Conservation (phyloP, 1,140 invertebrate genomes). For the Araneus ventricosus region DNA sequence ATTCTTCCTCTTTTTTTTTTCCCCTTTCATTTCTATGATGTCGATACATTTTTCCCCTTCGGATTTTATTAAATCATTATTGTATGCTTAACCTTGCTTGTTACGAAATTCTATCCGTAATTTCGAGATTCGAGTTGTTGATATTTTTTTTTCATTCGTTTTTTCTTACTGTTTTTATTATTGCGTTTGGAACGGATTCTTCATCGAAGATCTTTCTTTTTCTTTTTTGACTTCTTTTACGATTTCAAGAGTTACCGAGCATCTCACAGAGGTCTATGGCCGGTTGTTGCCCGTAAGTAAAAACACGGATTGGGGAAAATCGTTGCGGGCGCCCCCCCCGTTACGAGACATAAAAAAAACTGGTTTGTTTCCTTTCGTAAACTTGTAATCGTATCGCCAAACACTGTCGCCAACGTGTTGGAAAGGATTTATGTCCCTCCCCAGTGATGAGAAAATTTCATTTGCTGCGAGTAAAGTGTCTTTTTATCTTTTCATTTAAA, state of each 20-base stretch:
- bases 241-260: background rate
- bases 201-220: constrained; percentile 17
- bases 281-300: constrained; percentile 67
- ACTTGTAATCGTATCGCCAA: constrained; percentile 63
- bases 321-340: background rate
- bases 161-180: constrained; percentile 8
- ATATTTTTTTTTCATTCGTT: too few relatives aligned
- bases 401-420: constrained; percentile 47
- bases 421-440: background rate
- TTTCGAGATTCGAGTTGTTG: background rate
- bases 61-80: constrained; percentile 45
- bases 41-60: constrained; percentile 3
- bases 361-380: constrained; percentile 58
- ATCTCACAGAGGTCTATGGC: constrained; percentile 61
- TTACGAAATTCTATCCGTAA: constrained; percentile 37
- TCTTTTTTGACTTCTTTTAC: constrained; percentile 31
- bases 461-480: background rate
- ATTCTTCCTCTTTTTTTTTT: background rate
- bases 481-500: too few relatives aligned
- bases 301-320: constrained; percentile 48
- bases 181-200: constrained; percentile 36
- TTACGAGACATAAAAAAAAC: constrained; percentile 43
- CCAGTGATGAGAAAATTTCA: background rate
- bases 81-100: constrained; percentile 59
- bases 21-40: background rate